Evolutionary conservation across 2,888 invertebrate species (phyloP), one percentile per base, ranked within the genome.

Genomic region (Ophraella communa): DNA sequence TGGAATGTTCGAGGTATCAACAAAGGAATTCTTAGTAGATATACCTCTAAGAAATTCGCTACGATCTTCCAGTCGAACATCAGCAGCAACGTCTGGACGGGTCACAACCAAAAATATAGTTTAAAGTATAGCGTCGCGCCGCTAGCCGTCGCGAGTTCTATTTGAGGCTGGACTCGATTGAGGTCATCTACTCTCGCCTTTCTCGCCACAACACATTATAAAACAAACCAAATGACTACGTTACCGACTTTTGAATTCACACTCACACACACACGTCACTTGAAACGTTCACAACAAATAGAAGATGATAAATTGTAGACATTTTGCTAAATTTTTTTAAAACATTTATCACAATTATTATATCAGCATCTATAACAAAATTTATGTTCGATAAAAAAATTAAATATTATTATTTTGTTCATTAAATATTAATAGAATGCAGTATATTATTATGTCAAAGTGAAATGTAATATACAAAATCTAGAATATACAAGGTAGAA

Each of bases 91-190:
- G 49, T 51, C 49, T 51, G 49, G 49, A 51, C 49, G 49, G 49
- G 24, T 27, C 49, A 51, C 27, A 51, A 51, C 59, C 60, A 60
- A 60, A 60, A 60, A 60, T 60, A 60, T 42, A 60, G 44, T 60
- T 44, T 42, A 30, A 60, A 60, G 60, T 60, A 44, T 49, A 60
- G 55, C 72, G 73, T 71, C 72, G 73, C 71, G 73, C 71, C 73
- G 73, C 55, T 49, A 23, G 49, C 24, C 49, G 49, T 49, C 49
- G 49, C 57, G 68, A 60, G 66, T 74, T 74, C 74, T 75, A 75
- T 77, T 75, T 72, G 73, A 67, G 71, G 73, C 71, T 76, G 77
- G 72, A 74, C 77, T 75, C 76, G 73, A 77, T 77, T 75, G 75
- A 71, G 77, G 76, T 77, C 77, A 76, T 77, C 74, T 69, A 74